Conservation (phyloP, 2,113 vertebrate genomes). For the Antechinus flavipes region DNA sequence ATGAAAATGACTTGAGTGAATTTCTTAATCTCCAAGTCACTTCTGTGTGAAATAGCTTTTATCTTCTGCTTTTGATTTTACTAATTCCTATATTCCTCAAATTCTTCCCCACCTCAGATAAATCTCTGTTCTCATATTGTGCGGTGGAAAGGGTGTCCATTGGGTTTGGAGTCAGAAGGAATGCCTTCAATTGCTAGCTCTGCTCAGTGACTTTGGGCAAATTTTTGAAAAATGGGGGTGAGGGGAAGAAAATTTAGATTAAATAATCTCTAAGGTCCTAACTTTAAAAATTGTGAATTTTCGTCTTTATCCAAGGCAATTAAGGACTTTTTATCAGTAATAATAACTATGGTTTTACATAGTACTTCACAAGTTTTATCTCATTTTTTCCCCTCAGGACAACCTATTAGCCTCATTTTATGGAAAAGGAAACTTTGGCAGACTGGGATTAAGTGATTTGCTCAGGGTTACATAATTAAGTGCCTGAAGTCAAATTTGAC, state of each 20-base stretch:
- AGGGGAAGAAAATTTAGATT: background rate
- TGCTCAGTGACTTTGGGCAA: background rate
- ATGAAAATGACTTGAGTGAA: background rate
- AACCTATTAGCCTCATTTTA: background rate
- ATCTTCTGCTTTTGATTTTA: background rate
- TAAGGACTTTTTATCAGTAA: background rate
- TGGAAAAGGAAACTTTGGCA: background rate
- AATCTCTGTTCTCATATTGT: background rate
- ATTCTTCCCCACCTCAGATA: background rate
- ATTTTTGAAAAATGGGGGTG: background rate
- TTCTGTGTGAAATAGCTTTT: background rate
- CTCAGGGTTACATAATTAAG: background rate
- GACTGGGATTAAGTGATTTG: background rate
- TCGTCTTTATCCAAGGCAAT: background rate
- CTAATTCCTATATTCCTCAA: background rate
- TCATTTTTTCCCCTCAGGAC: background rate
- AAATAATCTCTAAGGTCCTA: background rate
- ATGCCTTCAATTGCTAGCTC: background rate
- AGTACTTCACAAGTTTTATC: background rate
- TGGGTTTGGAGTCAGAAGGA: background rate
- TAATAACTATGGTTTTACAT: background rate
- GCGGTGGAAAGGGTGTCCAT: background rate
- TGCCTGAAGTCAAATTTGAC: background rate
- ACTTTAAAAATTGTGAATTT: background rate
- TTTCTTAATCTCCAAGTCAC: background rate